phyloP scores from a whole-genome alignment of 1,140 invertebrate genomes.

The Cepaea nemoralis region DNA sequence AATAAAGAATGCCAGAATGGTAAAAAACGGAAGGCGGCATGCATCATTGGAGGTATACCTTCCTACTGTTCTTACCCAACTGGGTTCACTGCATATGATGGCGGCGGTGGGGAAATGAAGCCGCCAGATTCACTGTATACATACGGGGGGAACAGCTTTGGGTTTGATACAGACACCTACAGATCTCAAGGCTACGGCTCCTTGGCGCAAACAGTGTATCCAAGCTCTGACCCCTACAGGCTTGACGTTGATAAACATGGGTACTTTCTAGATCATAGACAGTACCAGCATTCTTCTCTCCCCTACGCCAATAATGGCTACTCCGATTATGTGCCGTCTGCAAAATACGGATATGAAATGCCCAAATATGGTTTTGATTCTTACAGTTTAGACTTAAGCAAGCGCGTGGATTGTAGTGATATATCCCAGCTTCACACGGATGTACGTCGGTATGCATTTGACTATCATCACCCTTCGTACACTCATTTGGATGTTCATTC shows the following conservation, averaged over 20 bases:
- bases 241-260: conserved; percentile 68
- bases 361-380: conserved; percentile 64
- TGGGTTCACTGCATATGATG: conserved; percentile 66
- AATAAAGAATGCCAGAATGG: conserved; percentile 92
- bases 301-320: conserved; percentile 64
- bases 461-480: conserved; percentile 32
- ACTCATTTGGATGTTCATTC: conserved; percentile 12
- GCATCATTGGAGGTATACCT: conserved; percentile 39
- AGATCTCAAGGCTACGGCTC: conserved; percentile 62
- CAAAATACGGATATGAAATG: conserved; percentile 67
- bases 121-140: conserved; percentile 64
- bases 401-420: conserved; percentile 65
- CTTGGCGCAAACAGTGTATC: conserved; percentile 57
- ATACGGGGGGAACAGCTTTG: conserved; percentile 62
- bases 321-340: conserved; percentile 61
- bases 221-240: conserved; percentile 60
- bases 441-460: conserved; percentile 52
- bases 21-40: conserved; percentile 82
- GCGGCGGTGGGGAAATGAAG: conserved; percentile 57
- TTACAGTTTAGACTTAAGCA: conserved; percentile 68
- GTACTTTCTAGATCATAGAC: conserved; percentile 67
- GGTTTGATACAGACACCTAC: conserved; percentile 65
- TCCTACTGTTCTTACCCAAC: conserved; percentile 51
- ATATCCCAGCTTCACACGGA: conserved; percentile 47
- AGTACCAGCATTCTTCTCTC: conserved; percentile 64